Base-by-base conservation (phyloP, 2,888 invertebrate genomes). In the Drosophila barbarae region DNA sequence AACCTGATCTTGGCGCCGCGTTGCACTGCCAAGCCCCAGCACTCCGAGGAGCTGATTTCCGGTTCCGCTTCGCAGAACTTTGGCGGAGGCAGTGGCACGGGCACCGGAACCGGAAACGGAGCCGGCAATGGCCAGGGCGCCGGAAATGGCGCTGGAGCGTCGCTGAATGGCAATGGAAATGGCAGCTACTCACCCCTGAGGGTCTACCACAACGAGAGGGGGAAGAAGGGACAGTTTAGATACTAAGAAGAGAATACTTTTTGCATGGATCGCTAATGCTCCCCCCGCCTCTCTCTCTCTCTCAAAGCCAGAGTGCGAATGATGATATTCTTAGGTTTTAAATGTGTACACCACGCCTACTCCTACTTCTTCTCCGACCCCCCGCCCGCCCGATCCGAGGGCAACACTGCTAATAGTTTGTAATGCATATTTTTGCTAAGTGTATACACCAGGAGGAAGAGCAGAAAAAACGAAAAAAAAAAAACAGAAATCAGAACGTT, bases 141-240 rank as follows among this genome's bases (percentile, higher is more conserved):
- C 13, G 72, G 71, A 13, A 59, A 49, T 15, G 69, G 69, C 5
- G 74, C 67, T 23, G 77, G 81, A 8, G 73, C 78, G 26, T 89
- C 91, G 1, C 69, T 82, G 1, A 82, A 84, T 57, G 84, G 82
- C 57, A 87, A 83, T 56, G 85, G 85, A 58, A 94, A 93, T 81
- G 94, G 94, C 54, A 93, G 92, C 69, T 95, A 95, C 86, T 94
- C 95, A 15, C 95, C 95, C 1, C 91, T 95, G 87, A 91, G 95
- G 77, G 94, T 95, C 12, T 95, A 95, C 86, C 95, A 95, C 89
- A 95, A 95, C 85, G 94, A 94, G 83, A 91, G 94, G 83, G 94
- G 94, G 69, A 92, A 93, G 86, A 95, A 95, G 89, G 95, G 94
- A 67, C 94, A 95, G 87, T 95, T 95, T 90, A 93, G 95, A 88